Conservation (phyloP, 2,113 vertebrate species). For the Pantherophis guttatus region DNA sequence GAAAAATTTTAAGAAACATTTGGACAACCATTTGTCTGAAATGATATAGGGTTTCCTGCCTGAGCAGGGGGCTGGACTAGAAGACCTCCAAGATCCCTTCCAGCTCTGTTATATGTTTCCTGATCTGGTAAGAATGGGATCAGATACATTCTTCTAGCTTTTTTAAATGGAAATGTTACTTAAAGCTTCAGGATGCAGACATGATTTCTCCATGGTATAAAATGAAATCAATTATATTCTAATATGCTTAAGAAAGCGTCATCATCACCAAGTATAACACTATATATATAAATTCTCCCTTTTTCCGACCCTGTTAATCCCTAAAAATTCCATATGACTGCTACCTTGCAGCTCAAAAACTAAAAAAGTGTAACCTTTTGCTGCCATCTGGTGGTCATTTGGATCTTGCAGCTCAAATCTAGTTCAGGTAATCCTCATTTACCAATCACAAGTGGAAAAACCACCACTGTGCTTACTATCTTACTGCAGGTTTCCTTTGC, state of each 20-base stretch:
- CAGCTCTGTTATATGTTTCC: fast-evolving
- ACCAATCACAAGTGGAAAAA: neutral
- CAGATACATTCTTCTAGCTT: neutral
- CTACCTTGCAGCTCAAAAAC: neutral
- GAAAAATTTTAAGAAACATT: too few species aligned
- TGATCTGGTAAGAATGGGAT: neutral
- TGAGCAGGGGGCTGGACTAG: too few species aligned
- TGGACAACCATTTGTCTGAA: too few species aligned
- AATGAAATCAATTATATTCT: neutral
- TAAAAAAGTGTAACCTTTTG: neutral
- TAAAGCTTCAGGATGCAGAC: neutral
- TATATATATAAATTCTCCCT: neutral
- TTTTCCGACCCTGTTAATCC: neutral
- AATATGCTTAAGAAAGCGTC: neutral
- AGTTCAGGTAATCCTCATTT: neutral
- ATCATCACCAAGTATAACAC: neutral
- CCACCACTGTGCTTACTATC: neutral
- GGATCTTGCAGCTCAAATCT: neutral
- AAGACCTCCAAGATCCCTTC: too few species aligned
- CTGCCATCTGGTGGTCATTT: neutral
- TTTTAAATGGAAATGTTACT: neutral
- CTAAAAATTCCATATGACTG: neutral
- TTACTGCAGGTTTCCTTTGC: neutral
- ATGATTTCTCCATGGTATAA: neutral
- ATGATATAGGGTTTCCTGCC: too few species aligned